These are phyloP conservation scores for Drosophila lacicola DNA, from an alignment of 2,888 invertebrate genomes.

Conservation along the genomic window DNA sequence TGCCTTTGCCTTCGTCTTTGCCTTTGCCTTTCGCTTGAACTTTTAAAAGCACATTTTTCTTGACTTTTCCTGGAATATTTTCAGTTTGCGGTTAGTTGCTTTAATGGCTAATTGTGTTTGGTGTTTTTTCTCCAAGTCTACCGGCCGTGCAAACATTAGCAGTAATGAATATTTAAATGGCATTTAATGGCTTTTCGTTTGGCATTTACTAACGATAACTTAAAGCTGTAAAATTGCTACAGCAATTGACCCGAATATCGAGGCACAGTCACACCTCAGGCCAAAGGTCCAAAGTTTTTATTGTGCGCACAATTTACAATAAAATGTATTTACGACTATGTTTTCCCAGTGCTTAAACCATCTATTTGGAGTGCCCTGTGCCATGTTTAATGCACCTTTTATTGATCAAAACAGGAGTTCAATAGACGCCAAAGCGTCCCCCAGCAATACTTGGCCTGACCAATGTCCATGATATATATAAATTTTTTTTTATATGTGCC, in stretches of 20 bases:
- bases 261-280: conserved; percentile 33
- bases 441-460: conserved; percentile 27
- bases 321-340: conserved; percentile 79
- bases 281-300: conserved; percentile 45
- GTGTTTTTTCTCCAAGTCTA: conserved; percentile 1
- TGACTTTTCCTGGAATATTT: neutral
- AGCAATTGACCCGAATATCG: conserved; percentile 49
- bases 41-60: conserved; percentile 60
- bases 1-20: conserved; percentile 13
- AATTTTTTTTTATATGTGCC: conserved; percentile 41
- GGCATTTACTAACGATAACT: conserved; percentile 36
- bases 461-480: conserved; percentile 29
- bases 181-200: conserved; percentile 49
- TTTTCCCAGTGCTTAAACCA: conserved; percentile 65
- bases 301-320: conserved; percentile 72
- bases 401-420: conserved; percentile 75
- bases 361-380: conserved; percentile 42
- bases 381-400: conserved; percentile 76
- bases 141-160: conserved; percentile 40
- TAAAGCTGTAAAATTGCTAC: conserved; percentile 19
- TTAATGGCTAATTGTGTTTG: conserved; percentile 52
- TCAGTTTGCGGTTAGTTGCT: conserved; percentile 54
- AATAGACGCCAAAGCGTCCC: conserved; percentile 56
- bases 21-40: conserved; percentile 34
- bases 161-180: conserved; percentile 67